Conservation (phyloP, 1,140 invertebrate species). For the Pachypeltis micranthus region DNA sequence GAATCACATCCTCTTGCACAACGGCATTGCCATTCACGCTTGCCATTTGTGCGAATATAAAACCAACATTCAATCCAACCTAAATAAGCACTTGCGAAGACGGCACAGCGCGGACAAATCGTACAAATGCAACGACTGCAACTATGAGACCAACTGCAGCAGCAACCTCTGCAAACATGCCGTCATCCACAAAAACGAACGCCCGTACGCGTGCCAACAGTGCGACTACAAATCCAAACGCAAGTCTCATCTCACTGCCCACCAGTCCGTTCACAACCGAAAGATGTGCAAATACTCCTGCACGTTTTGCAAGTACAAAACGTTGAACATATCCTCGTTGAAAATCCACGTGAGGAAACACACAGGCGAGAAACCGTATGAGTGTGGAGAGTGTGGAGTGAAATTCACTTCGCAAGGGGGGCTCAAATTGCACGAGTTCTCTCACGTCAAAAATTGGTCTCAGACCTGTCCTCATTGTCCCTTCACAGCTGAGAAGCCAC, state of each 20-base stretch:
- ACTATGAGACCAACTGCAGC: neutral
- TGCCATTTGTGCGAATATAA: neutral
- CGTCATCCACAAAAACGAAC: neutral
- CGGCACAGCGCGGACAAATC: neutral
- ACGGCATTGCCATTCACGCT: neutral
- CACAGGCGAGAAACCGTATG: neutral
- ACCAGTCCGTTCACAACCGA: neutral
- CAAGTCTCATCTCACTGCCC: neutral
- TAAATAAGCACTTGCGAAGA: neutral
- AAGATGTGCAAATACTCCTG: neutral
- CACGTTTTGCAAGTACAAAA: neutral
- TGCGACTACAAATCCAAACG: neutral
- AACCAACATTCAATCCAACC: neutral
- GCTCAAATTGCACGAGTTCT: neutral
- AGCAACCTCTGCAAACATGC: neutral
- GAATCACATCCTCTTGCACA: neutral
- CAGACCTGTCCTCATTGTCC: neutral
- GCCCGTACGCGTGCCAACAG: neutral
- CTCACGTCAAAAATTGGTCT: neutral
- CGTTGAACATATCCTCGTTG: neutral
- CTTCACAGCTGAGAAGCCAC: neutral
- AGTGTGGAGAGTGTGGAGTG: neutral
- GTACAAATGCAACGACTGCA: neutral
- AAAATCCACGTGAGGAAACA: neutral
- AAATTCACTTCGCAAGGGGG: neutral